Evolutionary conservation across 30 jellyfish, hydroid and myxozoan species (phyloP), one percentile per base, ranked within the genome.

Genomic region (Aurelia sp.): DNA sequence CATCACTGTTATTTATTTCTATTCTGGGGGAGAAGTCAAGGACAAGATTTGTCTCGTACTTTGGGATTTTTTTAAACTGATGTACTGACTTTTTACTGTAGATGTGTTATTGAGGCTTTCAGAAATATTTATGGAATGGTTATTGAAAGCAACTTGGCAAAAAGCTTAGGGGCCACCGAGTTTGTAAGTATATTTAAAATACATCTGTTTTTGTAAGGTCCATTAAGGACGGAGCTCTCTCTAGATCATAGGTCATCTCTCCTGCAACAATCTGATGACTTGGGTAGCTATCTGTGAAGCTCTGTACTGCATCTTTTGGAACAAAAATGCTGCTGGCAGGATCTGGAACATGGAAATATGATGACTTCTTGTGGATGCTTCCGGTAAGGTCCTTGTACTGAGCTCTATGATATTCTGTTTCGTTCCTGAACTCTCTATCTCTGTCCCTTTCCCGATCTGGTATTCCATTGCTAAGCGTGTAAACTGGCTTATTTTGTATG

Each of bases 381-480:
- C 97, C 96, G 0, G 97, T 90, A 75, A 84, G 67, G 73, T 90
- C 97, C 70, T 72, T 68, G 74, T 90, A 82, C 59, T 90, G 97
- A 5, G 33, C 62, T 11, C 97, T 88, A 47, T 90, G 97, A 18
- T 33, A 58, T 51, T 33, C 31, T 1, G 65, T 76, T 33, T 84
- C 96, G 8, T 44, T 71, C 89, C 65, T 78, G 73, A 51, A 50
- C 76, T 53, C 61, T 57, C 47, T 60, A 47, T 89, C 97, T 40
- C 93, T 69, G 57, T 90, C 95, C 59, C 91, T 82, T 51, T 83
- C 88, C 41, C 91, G 87, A 63, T 84, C 91, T 16, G 86, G 92
- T 30, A 81, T 77, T 71, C 90, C 79, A 68, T 90, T 90, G 63
- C 84, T 84, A 61, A 84, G 76, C 11, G 59, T 70, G 71, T 90